Evolutionary conservation across 2,888 invertebrate genomes (phyloP).

Genomic region (Oxytorus armatus): DNA sequence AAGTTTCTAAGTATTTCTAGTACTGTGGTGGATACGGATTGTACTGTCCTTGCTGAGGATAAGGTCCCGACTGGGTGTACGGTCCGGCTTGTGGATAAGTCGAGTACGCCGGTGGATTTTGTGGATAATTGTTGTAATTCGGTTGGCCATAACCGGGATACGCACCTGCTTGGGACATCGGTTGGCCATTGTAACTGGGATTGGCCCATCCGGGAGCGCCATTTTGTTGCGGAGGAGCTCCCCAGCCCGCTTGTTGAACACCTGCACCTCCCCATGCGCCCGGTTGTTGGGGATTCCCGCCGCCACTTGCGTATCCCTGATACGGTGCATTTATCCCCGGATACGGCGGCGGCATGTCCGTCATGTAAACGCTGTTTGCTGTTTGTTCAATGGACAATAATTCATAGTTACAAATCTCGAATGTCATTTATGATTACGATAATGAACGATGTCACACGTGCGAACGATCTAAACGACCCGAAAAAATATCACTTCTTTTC

Average conservation of each 20-base stretch:
- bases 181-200: slow-evolving; percentile 81
- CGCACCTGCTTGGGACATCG: slow-evolving; percentile 83
- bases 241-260: slow-evolving; percentile 76
- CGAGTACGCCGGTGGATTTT: slow-evolving; percentile 81
- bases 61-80: slow-evolving; percentile 72
- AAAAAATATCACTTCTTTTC: too few relatives aligned
- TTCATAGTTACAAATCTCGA: neutral
- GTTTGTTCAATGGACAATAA: slow-evolving; percentile 73
- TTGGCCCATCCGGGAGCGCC: slow-evolving; percentile 82
- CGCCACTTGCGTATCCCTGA: slow-evolving; percentile 81
- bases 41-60: slow-evolving; percentile 78
- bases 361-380: slow-evolving; percentile 94
- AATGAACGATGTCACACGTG: too few relatives aligned
- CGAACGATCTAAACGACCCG: too few relatives aligned
- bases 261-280: slow-evolving; percentile 76
- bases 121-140: slow-evolving; percentile 77
- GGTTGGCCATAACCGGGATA: slow-evolving; percentile 81
- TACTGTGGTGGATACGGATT: slow-evolving; percentile 75
- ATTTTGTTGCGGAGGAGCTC: slow-evolving; percentile 77
- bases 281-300: slow-evolving; percentile 73
- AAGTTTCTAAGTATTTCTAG: slow-evolving; percentile 67
- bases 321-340: slow-evolving; percentile 90
- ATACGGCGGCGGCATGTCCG: slow-evolving; percentile 96
- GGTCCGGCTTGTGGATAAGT: slow-evolving; percentile 76
- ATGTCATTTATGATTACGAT: too few relatives aligned